These are phyloP conservation scores for Luperina testacea DNA, from an alignment of 2,888 invertebrate genomes.

Conservation along the genomic window DNA sequence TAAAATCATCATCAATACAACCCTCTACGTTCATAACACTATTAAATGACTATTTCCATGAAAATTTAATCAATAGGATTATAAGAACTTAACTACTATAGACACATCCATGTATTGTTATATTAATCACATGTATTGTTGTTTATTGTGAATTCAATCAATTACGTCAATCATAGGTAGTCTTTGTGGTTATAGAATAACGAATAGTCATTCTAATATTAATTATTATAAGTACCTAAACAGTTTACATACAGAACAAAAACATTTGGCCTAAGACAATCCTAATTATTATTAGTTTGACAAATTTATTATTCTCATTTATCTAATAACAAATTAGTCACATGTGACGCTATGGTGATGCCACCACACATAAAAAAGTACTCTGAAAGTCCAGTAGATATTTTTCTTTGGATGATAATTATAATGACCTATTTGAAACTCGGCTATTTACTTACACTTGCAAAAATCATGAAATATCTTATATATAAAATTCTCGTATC, in stretches of 20 bases:
- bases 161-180: neutral
- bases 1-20: neutral
- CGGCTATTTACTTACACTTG: neutral
- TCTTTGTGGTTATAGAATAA: neutral
- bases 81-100: neutral
- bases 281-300: neutral
- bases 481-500: no score
- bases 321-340: neutral
- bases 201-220: conserved; percentile 3
- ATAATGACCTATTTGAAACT: neutral
- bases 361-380: neutral
- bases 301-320: neutral
- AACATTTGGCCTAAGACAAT: conserved; percentile 13
- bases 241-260: neutral
- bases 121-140: neutral
- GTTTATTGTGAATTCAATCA: conserved; percentile 8
- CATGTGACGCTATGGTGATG: neutral
- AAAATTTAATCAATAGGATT: neutral
- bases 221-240: neutral
- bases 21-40: neutral
- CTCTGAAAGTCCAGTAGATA: neutral
- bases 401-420: neutral
- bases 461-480: neutral
- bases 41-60: neutral
- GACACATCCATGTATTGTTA: neutral